Base-by-base conservation (phyloP, 2,113 vertebrate genomes). In the Aphelocoma coerulescens region DNA sequence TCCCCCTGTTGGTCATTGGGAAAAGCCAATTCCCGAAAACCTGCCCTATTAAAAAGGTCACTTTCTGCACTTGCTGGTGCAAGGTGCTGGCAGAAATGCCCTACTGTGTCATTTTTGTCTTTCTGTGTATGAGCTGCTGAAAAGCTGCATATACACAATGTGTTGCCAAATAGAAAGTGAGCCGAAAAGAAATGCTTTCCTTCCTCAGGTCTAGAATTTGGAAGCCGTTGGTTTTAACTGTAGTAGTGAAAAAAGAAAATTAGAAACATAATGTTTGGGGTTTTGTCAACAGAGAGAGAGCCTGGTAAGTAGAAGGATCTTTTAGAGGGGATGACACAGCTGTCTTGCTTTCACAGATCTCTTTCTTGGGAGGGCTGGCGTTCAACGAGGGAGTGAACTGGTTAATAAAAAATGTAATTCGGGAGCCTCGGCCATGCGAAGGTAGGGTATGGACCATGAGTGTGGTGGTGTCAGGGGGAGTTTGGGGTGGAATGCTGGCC, bases 331-430 rank as follows among this genome's bases (percentile, higher is more conserved):
- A 13, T 93, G 69, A 93, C 63, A 18, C 11, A 16, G 55, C 71
- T 89, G 9, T 12, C 79, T 82, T 97, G 81, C 78, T 58, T 97
- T 51, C 21, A 71, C 97, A 99, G 99, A 99, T 99, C 97, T 99
- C 99, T 21, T 99, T 99, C 98, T 98, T 99, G 39, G 98, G 98
- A 86, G 99, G 99, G 78, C 97, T 99, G 95, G 95, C 98, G 28
- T 97, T 99, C 91, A 99, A 99, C 58, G 99, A 99, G 97, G 99
- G 98, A 72, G 98, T 99, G 93, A 99, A 99, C 98, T 99, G 99
- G 99, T 88, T 99, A 94, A 98, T 99, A 95, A 99, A 99, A 97
- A 98, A 99, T 96, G 98, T 99, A 86, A 95, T 99, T 97, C 98
- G 98, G 97, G 99, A 99, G 97, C 99, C 99, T 11, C 98, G 99